Conservation (phyloP, 2,113 vertebrate species). For the Mirza zaza region DNA sequence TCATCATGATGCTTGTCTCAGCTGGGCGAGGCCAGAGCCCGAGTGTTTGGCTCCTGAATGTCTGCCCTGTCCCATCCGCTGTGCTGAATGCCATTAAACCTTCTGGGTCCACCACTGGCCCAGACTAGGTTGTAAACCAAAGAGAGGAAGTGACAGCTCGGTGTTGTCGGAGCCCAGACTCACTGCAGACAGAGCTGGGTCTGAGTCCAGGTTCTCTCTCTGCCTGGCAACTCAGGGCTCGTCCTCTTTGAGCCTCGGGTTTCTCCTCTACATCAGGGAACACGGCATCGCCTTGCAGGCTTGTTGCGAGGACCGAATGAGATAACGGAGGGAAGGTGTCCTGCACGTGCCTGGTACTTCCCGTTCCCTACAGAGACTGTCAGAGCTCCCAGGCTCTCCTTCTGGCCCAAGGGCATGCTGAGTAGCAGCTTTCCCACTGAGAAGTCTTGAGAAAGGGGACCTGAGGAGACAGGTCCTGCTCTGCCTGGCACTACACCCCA, state of each 20-base stretch:
- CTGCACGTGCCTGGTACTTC: background rate
- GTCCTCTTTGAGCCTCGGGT: background rate
- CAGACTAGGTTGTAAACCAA: background rate
- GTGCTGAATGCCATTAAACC: accelerated
- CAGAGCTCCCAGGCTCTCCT: background rate
- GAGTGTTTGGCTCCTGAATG: background rate
- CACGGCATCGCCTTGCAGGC: background rate
- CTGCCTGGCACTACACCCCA: background rate
- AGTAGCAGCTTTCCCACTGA: background rate
- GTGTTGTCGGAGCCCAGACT: background rate
- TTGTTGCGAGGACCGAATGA: background rate
- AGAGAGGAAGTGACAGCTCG: background rate
- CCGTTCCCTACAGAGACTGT: background rate
- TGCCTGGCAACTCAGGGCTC: background rate
- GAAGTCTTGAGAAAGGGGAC: background rate
- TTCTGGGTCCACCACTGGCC: background rate
- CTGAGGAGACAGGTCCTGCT: background rate
- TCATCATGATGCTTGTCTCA: background rate
- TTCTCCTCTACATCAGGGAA: background rate
- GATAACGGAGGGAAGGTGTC: background rate
- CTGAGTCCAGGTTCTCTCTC: background rate
- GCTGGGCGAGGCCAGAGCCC: background rate
- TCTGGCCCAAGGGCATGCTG: too few species aligned
- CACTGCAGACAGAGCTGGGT: background rate
- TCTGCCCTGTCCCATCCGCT: background rate